Base-by-base conservation (phyloP, 2,113 vertebrate species). In the Pontoporia blainvillei region DNA sequence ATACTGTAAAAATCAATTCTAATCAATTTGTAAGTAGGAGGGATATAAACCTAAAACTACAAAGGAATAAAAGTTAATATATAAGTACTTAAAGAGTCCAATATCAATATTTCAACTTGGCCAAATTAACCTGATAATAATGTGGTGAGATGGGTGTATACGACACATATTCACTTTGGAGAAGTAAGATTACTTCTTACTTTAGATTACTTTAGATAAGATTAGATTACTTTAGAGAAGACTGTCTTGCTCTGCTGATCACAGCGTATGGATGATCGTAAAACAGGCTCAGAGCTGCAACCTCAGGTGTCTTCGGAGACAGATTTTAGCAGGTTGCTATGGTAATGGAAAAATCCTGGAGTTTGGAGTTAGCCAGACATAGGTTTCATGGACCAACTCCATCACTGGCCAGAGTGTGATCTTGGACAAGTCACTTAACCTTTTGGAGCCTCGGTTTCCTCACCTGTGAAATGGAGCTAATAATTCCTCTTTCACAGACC, bases 1-100 rank as follows among this genome's bases (percentile, higher is more conserved):
- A 44, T 59, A 71, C 21, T 44, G 6, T 71, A 52, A 71, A 92
- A 86, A 20, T 78, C 36, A 84, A 71, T 94, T 71, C 49, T 76
- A 94, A 94, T 78, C 31, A 71, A 34, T 59, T 95, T 81, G n/a
- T 71, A 34, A 72, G 29, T 87, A 64, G 71, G 36, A 85, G 23
- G 25, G n/a, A 54, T 78, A 39, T 76, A 44, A 75, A 71, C 90
- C 34, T 88, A 78, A 95, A 96, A 92, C 46, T 61, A 86, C 15
- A 84, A 87, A 82, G 14, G 44, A 73, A 71, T 91, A 67, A 85
- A 83, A 81, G 78, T 57, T 18, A 78, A 94, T n/a, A 81, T 20
- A 31, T 72, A 54, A 75, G 46, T 78, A 64, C 25, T 88, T 82
- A 91, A 85, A n/a, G 57, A 71, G 69, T 71, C 27, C 46, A 94